Evolutionary conservation across 2,113 vertebrate genomes (phyloP), one percentile per base, ranked within the genome.

Genomic region (Cavia aperea): DNA sequence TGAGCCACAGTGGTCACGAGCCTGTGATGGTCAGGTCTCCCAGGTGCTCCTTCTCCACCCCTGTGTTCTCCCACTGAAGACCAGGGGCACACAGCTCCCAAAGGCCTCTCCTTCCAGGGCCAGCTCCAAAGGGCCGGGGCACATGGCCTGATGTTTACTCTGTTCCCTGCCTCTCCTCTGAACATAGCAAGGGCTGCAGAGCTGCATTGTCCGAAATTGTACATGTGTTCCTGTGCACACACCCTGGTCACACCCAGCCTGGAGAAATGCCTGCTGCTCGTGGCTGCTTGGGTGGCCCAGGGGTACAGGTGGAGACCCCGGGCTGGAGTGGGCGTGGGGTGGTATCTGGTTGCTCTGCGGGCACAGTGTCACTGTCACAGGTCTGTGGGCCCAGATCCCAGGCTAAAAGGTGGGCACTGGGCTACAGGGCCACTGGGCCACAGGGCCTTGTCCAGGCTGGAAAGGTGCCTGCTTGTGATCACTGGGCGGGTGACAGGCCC

Each of bases 331-430:
- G 36, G 46, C 15, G 7, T 16, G 0, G 43, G 85, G 18, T 4
- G 0, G 87, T 23, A 26, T 31, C 39, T 62, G 86, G 70, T 33
- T 73, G 60, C 68, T 36, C 51, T 39, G n/a, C 1, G 2, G 5
- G 15, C 9, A 4, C 0, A 1, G 72, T 8, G 12, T 23, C n/a
- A 12, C 87, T 4, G 21, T 39, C 54, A 13, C 1, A 1, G n/a
- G 49, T 7, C 46, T 13, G 8, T 16, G 15, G 56, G 33, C 16
- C 49, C 60, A 2, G 8, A 26, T 33, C 46, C 46, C 36, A 2
- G 12, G 60, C 13, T 12, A 15, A 33, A 56, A 1, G 24, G 31
- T 49, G 23, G 26, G 9, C 4, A 6, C 31, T 11, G 58, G 58
- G 56, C 60, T 36, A 46, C 19, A 19, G 39, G 39, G 39, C 39